Evolutionary conservation across 2,797 vertebrate genomes (phyloP).

Genomic region (Phataginus tricuspis): DNA sequence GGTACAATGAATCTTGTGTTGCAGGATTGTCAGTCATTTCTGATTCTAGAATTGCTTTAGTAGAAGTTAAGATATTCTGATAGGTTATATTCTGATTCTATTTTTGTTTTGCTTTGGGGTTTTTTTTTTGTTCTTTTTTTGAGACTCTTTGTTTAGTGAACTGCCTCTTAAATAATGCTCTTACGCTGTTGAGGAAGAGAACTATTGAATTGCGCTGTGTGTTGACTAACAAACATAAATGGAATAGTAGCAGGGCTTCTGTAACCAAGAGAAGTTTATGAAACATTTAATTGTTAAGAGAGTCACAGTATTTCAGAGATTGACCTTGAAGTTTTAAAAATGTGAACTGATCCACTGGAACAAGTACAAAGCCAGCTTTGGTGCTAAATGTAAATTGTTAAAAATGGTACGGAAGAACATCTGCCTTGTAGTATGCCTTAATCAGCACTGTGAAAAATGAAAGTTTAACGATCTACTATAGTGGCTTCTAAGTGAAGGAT

Average conservation of each 20-base stretch:
- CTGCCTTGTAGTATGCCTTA: slow-evolving; percentile 89
- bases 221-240: background rate
- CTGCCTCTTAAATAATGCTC: slow-evolving; percentile 65
- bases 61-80: slow-evolving; percentile 71
- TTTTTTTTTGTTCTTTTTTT: background rate
- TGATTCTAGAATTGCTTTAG: slow-evolving; percentile 69
- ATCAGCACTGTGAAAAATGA: slow-evolving; percentile 91
- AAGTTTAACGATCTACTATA: slow-evolving; percentile 91
- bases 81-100: slow-evolving; percentile 37
- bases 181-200: slow-evolving; percentile 57
- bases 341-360: slow-evolving; percentile 85
- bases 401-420: slow-evolving; percentile 87
- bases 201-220: slow-evolving; percentile 50
- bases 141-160: slow-evolving; percentile 31
- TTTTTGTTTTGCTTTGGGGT: background rate
- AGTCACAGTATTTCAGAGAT: slow-evolving; percentile 77
- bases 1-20: slow-evolving; percentile 11
- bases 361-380: slow-evolving; percentile 87
- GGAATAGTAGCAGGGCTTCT: background rate
- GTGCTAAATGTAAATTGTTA: slow-evolving; percentile 88
- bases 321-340: slow-evolving; percentile 88
- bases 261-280: slow-evolving; percentile 78
- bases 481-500: slow-evolving; percentile 87
- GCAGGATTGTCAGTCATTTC: slow-evolving; percentile 66
- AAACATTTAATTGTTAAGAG: slow-evolving; percentile 82